Percentiles rank a stretch among this genome's conserved stretches.
Evolutionary conservation across 2,888 invertebrate genomes (phyloP).

Genomic region (Standfussiana lucernea): DNA sequence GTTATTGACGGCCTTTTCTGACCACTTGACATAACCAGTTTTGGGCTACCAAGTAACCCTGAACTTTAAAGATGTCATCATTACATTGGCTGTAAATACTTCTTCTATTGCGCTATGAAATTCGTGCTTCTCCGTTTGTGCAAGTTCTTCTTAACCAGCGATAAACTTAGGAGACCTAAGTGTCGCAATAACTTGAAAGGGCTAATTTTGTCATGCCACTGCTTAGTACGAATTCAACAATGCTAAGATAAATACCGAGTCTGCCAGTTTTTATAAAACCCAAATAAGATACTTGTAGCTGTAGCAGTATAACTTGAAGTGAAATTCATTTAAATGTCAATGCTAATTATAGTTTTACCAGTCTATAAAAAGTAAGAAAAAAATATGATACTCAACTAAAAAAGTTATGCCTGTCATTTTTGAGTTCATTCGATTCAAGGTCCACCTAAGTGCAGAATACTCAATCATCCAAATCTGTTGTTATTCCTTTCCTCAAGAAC

Average conservation of each 20-base stretch:
- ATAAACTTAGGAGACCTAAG: background rate
- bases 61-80: background rate
- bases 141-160: background rate
- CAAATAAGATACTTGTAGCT: background rate
- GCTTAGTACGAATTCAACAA: conserved; percentile 1
- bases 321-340: conserved; percentile 23
- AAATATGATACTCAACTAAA: background rate
- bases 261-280: background rate
- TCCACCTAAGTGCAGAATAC: background rate
- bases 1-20: background rate
- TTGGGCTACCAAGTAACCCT: background rate
- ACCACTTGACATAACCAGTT: background rate
- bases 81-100: background rate
- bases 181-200: background rate
- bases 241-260: background rate
- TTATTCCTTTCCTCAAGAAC: conserved; percentile 25
- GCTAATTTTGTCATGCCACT: background rate
- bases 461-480: conserved; percentile 1
- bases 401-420: background rate
- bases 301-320: background rate
- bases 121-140: background rate
- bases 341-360: background rate
- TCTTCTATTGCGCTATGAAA: too few species aligned
- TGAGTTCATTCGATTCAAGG: background rate
- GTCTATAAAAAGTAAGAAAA: background rate